phyloP scores from a whole-genome alignment of 2,888 invertebrate species.

The Drosophila rellima region DNA sequence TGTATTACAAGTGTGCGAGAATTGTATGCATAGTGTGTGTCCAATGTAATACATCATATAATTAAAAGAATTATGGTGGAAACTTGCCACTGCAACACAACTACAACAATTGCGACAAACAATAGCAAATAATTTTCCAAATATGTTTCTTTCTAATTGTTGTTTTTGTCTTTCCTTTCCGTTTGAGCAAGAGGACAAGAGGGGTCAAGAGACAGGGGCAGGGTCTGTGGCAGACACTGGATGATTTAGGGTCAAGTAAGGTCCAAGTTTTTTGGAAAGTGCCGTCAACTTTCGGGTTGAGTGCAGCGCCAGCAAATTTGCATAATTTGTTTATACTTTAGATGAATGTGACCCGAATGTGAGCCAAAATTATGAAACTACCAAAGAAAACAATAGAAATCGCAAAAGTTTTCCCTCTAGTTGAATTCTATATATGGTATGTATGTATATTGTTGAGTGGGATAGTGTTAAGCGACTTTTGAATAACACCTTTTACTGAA shows the following conservation, averaged over 20 bases:
- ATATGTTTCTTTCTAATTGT: conserved; percentile 32
- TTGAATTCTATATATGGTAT: neutral
- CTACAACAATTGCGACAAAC: conserved; percentile 67
- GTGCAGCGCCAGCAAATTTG: conserved; percentile 58
- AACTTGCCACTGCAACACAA: conserved; percentile 43
- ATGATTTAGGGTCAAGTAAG: conserved; percentile 74
- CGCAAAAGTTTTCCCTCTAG: conserved; percentile 15
- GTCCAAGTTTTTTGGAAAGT: conserved; percentile 65
- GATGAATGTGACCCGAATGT: conserved; percentile 53
- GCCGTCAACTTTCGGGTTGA: conserved; percentile 54
- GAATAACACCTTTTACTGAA: conserved; percentile 35
- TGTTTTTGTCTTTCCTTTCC: conserved; percentile 53
- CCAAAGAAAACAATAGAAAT: conserved; percentile 40
- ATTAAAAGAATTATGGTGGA: conserved; percentile 82
- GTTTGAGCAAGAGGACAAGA: conserved; percentile 29
- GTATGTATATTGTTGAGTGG: neutral
- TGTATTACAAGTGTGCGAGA: conserved; percentile 78
- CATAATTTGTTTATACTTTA: conserved; percentile 77
- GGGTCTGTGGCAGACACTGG: conserved; percentile 24
- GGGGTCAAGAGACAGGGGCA: neutral
- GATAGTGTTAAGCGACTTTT: conserved; percentile 29
- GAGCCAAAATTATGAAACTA: conserved; percentile 50
- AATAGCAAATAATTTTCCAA: conserved; percentile 78
- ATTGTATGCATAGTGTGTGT: conserved; percentile 45
- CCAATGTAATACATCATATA: conserved; percentile 82